Base-by-base conservation (phyloP, 1,140 invertebrate genomes). In the Drosophila asahinai region DNA sequence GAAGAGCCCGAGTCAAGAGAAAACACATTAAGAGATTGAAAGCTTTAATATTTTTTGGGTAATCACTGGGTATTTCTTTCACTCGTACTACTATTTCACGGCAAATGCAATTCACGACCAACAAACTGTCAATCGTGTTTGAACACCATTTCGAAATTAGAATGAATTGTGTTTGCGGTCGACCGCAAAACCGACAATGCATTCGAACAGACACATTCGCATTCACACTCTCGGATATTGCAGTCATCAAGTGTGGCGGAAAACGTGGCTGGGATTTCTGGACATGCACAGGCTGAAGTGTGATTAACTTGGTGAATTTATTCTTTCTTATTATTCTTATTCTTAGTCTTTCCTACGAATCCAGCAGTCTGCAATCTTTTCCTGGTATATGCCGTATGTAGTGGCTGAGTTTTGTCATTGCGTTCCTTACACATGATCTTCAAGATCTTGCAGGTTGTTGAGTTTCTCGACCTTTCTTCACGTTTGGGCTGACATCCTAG, bases 91-190 rank as follows among this genome's bases (percentile, higher is more conserved):
- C 19, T 7, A 38, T n/a, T 12, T 36, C 36, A 30, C 9, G 5
- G 4, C 11, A 22, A 43, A 30, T 30, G 38, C 19, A 33, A 60
- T 43, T 59, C 25, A 22, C 54, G 30, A 11, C 22, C 49, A 5
- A 19, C 17, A 1, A 65, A 33, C 57, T 65, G 57, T 65, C 57
- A 65, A 65, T 62, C 38, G 38, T 65, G 62, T 62, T 43, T n/a
- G 57, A 62, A 62, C 40, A 65, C 40, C 40, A 65, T 63, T 45
- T 66, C 40, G 40, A 64, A 66, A 66, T 66, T 66, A 66, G 58
- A 63, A 45, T 66, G 63, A 66, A 66, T 63, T 66, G 63, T 65
- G 58, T 17, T 63, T 63, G 63, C 30, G 63, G 63, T 63, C 8
- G 19, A 63, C 58, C 63, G 40, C 63, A 63, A 43, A 60, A 43